A percentile compares a stretch with the other conserved stretches of the same genome.
Evolutionary conservation across 30 jellyfish, hydroid and myxozoan species (phyloP).

Genomic region (Hydractinia symbiolongicarpus): DNA sequence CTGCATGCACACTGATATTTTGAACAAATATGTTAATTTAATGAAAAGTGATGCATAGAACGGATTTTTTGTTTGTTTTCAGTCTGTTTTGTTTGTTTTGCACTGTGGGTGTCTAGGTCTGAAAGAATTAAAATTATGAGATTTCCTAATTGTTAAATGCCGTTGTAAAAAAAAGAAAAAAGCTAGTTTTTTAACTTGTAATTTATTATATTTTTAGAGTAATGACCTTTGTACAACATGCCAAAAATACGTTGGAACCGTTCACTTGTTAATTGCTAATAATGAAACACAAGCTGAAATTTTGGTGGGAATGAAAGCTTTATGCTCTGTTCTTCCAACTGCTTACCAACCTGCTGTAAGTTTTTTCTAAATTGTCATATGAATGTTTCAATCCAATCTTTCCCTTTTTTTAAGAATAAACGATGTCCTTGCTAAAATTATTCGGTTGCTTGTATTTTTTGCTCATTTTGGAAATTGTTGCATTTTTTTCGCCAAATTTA

Average conservation of each 20-base stretch:
- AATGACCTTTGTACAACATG: constrained; percentile 19
- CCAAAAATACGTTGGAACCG: constrained; percentile 22
- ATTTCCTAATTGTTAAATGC: neutral
- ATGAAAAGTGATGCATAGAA: too few relatives aligned
- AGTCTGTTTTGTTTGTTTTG: too few relatives aligned
- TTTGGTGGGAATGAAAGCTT: neutral
- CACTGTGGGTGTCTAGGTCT: too few relatives aligned
- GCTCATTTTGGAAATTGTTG: neutral
- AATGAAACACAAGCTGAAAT: constrained; percentile 8
- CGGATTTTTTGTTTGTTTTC: too few relatives aligned
- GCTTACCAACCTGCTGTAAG: neutral
- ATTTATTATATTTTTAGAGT: neutral
- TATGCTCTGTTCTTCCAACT: constrained; percentile 15
- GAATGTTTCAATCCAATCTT: neutral
- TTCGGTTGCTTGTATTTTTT: neutral
- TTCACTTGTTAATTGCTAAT: constrained; percentile 3
- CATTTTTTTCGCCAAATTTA: too few relatives aligned
- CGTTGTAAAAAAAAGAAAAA: neutral
- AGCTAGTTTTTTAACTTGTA: neutral
- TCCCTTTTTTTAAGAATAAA: neutral
- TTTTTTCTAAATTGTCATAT: neutral
- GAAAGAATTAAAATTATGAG: too few relatives aligned
- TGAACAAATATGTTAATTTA: too few relatives aligned
- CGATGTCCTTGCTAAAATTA: neutral
- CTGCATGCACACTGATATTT: too few relatives aligned